Base-by-base conservation (phyloP, 1,140 invertebrate genomes). In the Homalodisca vitripennis region DNA sequence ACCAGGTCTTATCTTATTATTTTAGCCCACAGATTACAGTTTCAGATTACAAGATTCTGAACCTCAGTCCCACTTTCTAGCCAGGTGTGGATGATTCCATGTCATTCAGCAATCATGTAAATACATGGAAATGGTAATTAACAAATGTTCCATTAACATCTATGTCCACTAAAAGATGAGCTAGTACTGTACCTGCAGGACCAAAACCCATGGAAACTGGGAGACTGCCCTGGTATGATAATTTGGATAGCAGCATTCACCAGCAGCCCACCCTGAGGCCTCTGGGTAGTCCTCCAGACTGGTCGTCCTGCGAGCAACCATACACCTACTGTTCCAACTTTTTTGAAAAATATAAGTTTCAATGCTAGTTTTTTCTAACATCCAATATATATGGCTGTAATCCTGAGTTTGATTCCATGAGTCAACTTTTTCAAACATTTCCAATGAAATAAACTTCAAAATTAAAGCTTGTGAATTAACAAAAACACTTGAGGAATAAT, bases 151-250 rank as follows among this genome's bases (percentile, higher is more conserved):
- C 3, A 6, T 12, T 20, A 60, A n/a, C n/a, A n/a, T n/a, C 17
- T 26, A 26, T 60, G 10, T 24, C 1, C 6, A 12, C 24, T 12
- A 2, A 60, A 26, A 17, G 24, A 2, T 2, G 55, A 26, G 6
- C 3, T 24, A 60, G 24, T 3, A 29, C 22, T 10, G 31, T 81
- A 89, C 89, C 84, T 88, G 87, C 74, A 91, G 85, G 20, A 89
- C 88, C 74, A n/a, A 87, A 84, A 75, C 88, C 88, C 74, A 91
- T 82, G 76, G n/a, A n/a, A 91, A 90, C 76, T 87, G 85, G 72
- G 88, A 88, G 74, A 90, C 88, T 1, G 87, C 87, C 78, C 85
- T 84, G 6, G 88, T n/a, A n/a, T n/a, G n/a, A n/a, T 89, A 67
- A 89, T 87, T 72, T 88, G 88, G 67, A 90, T 86, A 62, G 88